These are phyloP conservation scores for Brachyistius frenatus DNA, from an alignment of 2,113 vertebrate genomes.

Conservation along the genomic window DNA sequence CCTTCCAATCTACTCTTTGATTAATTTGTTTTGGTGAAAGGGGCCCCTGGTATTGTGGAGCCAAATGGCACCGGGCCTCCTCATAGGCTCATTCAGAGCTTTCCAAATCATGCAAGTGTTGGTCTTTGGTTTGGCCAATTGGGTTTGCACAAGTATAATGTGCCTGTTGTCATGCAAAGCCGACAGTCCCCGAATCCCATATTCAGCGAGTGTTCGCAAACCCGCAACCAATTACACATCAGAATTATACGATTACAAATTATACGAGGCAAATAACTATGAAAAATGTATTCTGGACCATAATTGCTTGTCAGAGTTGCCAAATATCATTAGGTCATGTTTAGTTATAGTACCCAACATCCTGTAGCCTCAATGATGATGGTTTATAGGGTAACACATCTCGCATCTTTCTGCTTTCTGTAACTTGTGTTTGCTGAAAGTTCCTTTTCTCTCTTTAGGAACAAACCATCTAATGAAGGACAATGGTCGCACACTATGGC, in stretches of 20 bases:
- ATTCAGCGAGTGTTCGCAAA: conserved; percentile 42
- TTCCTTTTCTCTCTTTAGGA: conserved; percentile 4
- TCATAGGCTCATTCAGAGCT: conserved; percentile 27
- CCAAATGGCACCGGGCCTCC: conserved; percentile 59
- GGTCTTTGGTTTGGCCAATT: conserved; percentile 46
- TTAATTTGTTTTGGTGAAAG: conserved; percentile 76
- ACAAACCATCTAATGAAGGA: conserved; percentile 1
- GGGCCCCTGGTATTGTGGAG: conserved; percentile 49
- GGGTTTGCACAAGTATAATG: conserved; percentile 56
- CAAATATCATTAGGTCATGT: conserved; percentile 35
- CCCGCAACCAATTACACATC: conserved; percentile 45
- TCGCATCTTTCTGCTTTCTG: conserved; percentile 2
- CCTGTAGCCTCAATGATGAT: conserved; percentile 19
- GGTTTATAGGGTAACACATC: neutral
- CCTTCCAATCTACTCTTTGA: conserved; percentile 73
- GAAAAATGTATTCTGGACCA: conserved; percentile 39
- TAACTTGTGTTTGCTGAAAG: neutral
- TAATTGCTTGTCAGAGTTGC: conserved; percentile 39
- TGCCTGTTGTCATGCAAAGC: conserved; percentile 64
- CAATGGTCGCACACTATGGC: neutral
- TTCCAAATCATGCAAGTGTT: conserved; percentile 52
- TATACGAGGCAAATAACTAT: conserved; percentile 19
- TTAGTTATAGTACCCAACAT: conserved; percentile 28
- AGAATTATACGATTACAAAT: conserved; percentile 48
- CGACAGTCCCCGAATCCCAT: conserved; percentile 28